A percentile compares a stretch with the other conserved stretches of the same genome.
These are phyloP conservation scores for Nomada hirtipes DNA, from an alignment of 2,888 invertebrate species.

Conservation along the genomic window DNA sequence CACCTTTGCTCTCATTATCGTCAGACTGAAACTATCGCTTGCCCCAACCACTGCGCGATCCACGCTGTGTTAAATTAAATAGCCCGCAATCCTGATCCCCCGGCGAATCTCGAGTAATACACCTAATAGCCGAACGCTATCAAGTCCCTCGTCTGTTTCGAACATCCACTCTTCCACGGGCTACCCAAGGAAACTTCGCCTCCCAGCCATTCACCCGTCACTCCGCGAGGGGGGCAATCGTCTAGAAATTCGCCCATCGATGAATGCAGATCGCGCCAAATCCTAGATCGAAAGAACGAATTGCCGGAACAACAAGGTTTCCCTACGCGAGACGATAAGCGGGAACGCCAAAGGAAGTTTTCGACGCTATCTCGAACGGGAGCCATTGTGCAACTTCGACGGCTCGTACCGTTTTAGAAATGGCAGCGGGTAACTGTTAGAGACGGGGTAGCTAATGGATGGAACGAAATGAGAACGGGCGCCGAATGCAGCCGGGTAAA, in stretches of 20 bases:
- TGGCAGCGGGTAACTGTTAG: not conserved
- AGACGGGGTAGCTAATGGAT: conserved; percentile 52
- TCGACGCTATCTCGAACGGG: conserved; percentile 9
- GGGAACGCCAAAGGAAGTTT: conserved; percentile 19
- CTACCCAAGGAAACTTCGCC: not conserved
- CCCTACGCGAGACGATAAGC: conserved; percentile 6
- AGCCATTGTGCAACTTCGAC: conserved; percentile 49
- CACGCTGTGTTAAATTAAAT: too few relatives aligned
- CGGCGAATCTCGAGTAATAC: too few relatives aligned
- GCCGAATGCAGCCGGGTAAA: conserved; percentile 30
- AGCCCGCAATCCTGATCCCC: too few relatives aligned
- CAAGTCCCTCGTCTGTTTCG: not conserved
- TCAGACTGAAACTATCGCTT: too few relatives aligned
- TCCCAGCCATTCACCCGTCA: not conserved
- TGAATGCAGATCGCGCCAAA: conserved; percentile 14
- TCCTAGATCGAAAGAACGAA: not conserved
- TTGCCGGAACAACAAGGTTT: conserved; percentile 24
- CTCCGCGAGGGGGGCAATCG: not conserved
- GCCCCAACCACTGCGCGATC: too few relatives aligned
- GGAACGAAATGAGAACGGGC: conserved; percentile 53
- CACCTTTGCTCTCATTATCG: too few relatives aligned
- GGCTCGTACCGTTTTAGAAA: conserved; percentile 18
- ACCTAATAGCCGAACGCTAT: too few relatives aligned
- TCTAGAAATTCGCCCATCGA: not conserved
- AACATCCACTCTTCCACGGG: not conserved